Conservation (phyloP, 2,888 invertebrate genomes). For the Chydorus sphaericus region DNA sequence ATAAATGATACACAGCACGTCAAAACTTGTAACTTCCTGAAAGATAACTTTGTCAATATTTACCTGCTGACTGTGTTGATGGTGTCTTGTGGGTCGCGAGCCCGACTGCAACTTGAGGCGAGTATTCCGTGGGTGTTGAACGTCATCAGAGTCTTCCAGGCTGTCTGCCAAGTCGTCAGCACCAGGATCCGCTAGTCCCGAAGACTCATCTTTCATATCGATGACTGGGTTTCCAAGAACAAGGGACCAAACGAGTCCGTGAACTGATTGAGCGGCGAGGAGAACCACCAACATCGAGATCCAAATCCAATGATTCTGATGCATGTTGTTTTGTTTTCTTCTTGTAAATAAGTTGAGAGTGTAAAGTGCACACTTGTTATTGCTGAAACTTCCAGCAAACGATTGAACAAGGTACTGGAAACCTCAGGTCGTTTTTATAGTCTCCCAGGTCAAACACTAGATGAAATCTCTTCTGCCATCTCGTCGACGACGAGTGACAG, state of each 20-base stretch:
- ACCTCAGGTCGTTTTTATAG: too few species aligned
- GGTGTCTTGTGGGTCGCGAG: background rate
- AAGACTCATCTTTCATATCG: background rate
- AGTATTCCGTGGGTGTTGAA: slow-evolving; percentile 4
- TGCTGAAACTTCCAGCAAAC: too few species aligned
- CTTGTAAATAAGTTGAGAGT: too few species aligned
- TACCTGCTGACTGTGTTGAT: slow-evolving; percentile 3
- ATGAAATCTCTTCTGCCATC: too few species aligned
- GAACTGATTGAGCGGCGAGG: background rate
- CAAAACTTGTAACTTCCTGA: background rate
- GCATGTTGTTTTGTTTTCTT: too few species aligned
- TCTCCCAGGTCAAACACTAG: too few species aligned
- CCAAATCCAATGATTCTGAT: background rate
- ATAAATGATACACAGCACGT: background rate
- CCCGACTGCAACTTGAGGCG: background rate
- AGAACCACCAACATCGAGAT: background rate
- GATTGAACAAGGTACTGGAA: too few species aligned
- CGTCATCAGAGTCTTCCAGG: background rate
- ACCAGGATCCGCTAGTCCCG: too few species aligned
- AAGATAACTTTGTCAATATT: background rate
- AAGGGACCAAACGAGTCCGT: background rate
- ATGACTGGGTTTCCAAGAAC: slow-evolving; percentile 6
- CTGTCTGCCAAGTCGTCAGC: background rate
- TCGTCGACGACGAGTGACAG: too few species aligned
- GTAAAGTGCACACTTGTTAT: too few species aligned